Base-by-base conservation (phyloP, 2,888 invertebrate species). In the Timema cristinae region DNA sequence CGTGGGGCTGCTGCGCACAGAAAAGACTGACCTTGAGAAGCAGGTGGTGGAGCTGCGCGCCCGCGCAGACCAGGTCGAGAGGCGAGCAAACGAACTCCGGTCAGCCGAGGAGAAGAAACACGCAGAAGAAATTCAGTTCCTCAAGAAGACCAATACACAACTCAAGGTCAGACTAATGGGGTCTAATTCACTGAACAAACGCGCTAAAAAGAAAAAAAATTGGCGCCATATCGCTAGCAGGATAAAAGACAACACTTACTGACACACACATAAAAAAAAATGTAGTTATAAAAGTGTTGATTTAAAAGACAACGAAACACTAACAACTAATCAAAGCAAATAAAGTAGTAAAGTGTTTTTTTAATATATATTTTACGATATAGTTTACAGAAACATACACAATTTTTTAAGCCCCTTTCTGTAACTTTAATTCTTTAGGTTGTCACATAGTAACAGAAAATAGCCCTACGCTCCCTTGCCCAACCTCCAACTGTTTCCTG, bases 91-190 rank as follows among this genome's bases (percentile, higher is more conserved):
- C 0, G 97, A 97, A 79, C 85, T 95, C 74, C 85, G 94, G 15
- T 89, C 92, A 68, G 94, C 96, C 0, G 96, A 97, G 79, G 95
- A 95, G 81, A 94, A 94, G 81, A 94, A 95, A 78, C 94, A 96
- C 79, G 90, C 90, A 56, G 97, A 98, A 81, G 97, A 97, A 82
- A 89, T 97, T 70, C 88, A 93, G 68, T 95, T 96, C 80, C 85
- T 97, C 73, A 97, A 95, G 84, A 93, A 95, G 82, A 96, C 97
- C 1, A 97, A 97, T 81, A 91, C 93, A 76, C 97, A 97, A 80
- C 85, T 97, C 10, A 97, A 97, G 88, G 93, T 91, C 80, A 74
- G 69, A 50, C 52, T 13, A 47, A 47, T 69, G 32, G 4, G 32
- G 32, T 32, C 4, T 32, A 32, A 32, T 32, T 32, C 32, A 32